These are phyloP conservation scores for Zapornia atra DNA, from an alignment of 2,113 vertebrate genomes.

Conservation along the genomic window DNA sequence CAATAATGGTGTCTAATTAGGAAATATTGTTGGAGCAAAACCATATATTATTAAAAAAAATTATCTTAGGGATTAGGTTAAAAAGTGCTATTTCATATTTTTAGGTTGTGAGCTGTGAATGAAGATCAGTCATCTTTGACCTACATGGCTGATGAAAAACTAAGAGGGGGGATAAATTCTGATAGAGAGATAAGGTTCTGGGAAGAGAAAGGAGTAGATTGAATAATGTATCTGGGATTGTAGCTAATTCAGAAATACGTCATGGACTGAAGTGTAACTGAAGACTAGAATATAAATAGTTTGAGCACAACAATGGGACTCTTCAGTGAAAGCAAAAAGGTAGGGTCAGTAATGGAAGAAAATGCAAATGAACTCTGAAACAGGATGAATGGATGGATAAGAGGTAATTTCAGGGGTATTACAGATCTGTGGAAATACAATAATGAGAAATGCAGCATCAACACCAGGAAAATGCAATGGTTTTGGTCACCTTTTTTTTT, in stretches of 20 bases:
- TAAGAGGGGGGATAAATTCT: constrained; percentile 10
- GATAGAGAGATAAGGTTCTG: background rate
- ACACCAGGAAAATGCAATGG: background rate
- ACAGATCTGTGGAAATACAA: background rate
- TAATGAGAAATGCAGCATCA: background rate
- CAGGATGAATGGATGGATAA: background rate
- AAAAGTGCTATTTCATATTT: background rate
- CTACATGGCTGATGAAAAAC: background rate
- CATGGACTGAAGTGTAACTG: constrained; percentile 16
- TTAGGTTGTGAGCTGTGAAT: background rate
- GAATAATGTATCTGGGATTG: constrained; percentile 26
- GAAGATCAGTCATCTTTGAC: background rate
- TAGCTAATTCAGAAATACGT: constrained; percentile 62
- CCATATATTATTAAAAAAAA: background rate
- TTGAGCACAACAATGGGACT: background rate
- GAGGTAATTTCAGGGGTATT: background rate
- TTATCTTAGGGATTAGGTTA: background rate
- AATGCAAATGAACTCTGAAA: constrained; percentile 12
- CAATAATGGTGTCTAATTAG: background rate
- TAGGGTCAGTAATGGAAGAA: background rate
- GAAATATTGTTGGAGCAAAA: background rate
- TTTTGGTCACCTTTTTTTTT: background rate
- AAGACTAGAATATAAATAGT: constrained; percentile 50
- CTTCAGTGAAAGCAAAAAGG: background rate
- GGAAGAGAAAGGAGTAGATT: constrained; percentile 20